Conservation (phyloP, 2,113 vertebrate genomes). For the Sphyrna mokarran region DNA sequence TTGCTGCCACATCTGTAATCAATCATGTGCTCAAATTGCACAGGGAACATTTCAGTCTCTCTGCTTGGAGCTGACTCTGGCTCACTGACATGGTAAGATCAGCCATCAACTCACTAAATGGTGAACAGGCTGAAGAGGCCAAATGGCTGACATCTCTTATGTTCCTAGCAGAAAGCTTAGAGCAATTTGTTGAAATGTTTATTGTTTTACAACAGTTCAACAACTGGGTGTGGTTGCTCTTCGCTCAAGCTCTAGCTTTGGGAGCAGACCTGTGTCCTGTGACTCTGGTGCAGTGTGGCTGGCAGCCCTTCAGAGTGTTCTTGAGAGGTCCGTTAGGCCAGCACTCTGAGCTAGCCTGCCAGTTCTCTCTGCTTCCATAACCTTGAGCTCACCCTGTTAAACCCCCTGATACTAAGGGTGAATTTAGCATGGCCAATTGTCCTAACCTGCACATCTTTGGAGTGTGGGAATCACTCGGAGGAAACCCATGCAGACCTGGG, state of each 20-base stretch:
- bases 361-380: not conserved
- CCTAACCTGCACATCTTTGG: no score
- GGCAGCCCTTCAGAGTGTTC: not conserved
- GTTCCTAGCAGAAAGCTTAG: not conserved
- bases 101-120: no score
- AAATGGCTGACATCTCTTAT: not conserved
- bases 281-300: not conserved
- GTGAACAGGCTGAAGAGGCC: no score
- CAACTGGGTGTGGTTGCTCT: not conserved
- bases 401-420: no score
- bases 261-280: no score
- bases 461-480: no score
- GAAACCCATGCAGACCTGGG: no score
- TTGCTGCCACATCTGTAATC: not conserved
- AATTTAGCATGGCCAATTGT: no score
- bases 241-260: not conserved
- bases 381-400: not conserved
- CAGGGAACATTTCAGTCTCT: not conserved
- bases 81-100: not conserved
- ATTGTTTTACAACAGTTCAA: not conserved
- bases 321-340: not conserved
- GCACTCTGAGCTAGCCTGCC: not conserved
- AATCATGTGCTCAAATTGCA: not conserved
- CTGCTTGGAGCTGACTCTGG: not conserved
- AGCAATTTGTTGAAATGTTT: not conserved